phyloP scores from a whole-genome alignment of 2,113 vertebrate species.

The Rallus limicola region DNA sequence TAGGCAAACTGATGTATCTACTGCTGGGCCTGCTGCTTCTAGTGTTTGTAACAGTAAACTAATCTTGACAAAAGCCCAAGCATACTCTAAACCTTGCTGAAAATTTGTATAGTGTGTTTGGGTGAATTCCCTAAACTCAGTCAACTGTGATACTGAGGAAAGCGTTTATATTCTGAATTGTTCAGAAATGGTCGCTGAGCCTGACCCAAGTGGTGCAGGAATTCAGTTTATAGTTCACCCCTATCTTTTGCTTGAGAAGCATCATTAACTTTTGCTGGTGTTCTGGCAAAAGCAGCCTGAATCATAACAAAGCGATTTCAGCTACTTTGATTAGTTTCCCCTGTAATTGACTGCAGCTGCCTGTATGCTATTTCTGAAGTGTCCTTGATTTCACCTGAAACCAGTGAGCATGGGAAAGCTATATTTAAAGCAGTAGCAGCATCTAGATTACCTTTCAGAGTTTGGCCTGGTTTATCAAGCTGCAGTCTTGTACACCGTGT shows the following conservation, averaged over 20 bases:
- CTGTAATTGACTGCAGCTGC: slow-evolving; percentile 54
- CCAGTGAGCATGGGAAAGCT: slow-evolving; percentile 33
- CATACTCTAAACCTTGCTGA: neutral
- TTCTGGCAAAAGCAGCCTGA: slow-evolving; percentile 20
- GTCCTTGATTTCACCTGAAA: slow-evolving; percentile 65
- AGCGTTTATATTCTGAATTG: neutral
- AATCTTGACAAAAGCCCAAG: neutral
- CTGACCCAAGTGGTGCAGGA: neutral
- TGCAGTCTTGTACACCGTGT: neutral
- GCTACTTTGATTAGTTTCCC: slow-evolving; percentile 38
- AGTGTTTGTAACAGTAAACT: neutral
- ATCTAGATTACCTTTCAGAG: slow-evolving; percentile 32
- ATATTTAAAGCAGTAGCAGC: slow-evolving; percentile 28
- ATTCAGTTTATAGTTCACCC: neutral
- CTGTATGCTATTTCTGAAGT: slow-evolving; percentile 62
- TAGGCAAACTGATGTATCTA: neutral
- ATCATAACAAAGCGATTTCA: slow-evolving; percentile 34
- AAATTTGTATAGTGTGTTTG: neutral
- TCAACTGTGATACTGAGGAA: neutral
- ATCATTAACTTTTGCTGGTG: neutral
- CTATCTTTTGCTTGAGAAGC: neutral
- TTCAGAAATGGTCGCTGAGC: neutral
- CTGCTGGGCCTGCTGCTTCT: neutral
- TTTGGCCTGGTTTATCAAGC: neutral
- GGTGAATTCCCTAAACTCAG: neutral